Evolutionary conservation across 2,797 vertebrate genomes (phyloP).

Genomic region (Ctenopoma kingsleyae): DNA sequence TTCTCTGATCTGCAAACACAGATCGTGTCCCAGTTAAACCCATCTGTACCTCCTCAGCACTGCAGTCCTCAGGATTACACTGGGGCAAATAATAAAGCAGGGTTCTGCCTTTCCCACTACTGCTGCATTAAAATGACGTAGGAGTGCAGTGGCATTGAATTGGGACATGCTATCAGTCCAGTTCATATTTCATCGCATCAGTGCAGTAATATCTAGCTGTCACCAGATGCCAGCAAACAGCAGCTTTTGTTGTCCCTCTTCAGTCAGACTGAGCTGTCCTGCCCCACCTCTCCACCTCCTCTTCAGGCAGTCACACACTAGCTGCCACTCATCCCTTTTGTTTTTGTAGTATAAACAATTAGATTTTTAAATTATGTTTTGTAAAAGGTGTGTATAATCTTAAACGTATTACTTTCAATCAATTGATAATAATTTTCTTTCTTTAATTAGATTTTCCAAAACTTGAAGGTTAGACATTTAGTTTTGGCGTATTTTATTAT

Average conservation of each 20-base stretch:
- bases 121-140: background rate
- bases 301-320: constrained; percentile 65
- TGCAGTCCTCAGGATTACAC: background rate
- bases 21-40: constrained; percentile 31
- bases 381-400: constrained; percentile 79
- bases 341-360: constrained; percentile 65
- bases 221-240: constrained; percentile 67
- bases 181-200: constrained; percentile 38
- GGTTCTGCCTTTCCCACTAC: background rate
- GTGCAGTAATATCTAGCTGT: constrained; percentile 58
- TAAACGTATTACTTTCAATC: constrained; percentile 63
- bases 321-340: constrained; percentile 55
- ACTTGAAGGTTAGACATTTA: constrained; percentile 77
- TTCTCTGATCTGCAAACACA: constrained; percentile 76
- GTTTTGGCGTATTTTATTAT: constrained; percentile 68
- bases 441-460: constrained; percentile 72
- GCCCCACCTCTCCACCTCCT: constrained; percentile 43
- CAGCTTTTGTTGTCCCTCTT: constrained; percentile 52
- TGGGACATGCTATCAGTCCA: constrained; percentile 19
- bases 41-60: constrained; percentile 22
- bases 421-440: constrained; percentile 52
- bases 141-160: constrained; percentile 2
- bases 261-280: constrained; percentile 48
- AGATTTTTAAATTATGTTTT: constrained; percentile 74
- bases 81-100: background rate